Percentiles rank a stretch among this genome's conserved stretches.
phyloP scores from a whole-genome alignment of 1,140 invertebrate genomes.

The Ceratina japonica region DNA sequence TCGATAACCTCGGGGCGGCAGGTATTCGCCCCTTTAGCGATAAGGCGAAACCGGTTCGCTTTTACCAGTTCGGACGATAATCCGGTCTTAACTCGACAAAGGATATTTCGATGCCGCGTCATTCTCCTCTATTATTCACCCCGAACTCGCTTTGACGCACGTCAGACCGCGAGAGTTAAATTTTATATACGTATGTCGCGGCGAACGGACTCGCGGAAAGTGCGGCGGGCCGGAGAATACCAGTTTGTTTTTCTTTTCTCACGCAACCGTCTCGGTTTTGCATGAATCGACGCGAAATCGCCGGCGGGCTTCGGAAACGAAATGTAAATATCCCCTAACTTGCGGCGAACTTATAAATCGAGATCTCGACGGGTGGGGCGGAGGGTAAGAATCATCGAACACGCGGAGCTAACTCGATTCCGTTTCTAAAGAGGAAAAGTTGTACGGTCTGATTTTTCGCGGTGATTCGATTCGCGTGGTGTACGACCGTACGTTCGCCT shows the following conservation, averaged over 20 bases:
- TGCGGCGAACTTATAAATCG: slow-evolving; percentile 32
- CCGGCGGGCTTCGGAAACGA: background rate
- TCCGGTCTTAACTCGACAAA: background rate
- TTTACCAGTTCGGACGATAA: background rate
- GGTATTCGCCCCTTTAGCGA: background rate
- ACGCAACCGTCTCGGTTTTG: slow-evolving; percentile 21
- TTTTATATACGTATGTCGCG: no score
- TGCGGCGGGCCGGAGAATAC: no score
- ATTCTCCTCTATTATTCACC: background rate
- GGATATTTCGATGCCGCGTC: background rate
- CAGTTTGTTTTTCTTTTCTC: background rate
- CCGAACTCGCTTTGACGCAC: background rate
- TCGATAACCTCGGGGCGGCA: background rate
- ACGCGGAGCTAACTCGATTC: slow-evolving; percentile 27
- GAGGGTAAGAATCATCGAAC: slow-evolving; percentile 32
- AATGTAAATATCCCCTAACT: slow-evolving; percentile 25
- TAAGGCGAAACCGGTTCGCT: background rate
- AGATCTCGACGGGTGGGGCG: background rate
- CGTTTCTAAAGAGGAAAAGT: slow-evolving; percentile 24
- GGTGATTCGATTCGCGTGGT: slow-evolving; percentile 20
- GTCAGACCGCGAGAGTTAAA: background rate
- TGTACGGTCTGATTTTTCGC: slow-evolving; percentile 29
- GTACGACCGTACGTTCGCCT: background rate
- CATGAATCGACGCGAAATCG: slow-evolving; percentile 28
- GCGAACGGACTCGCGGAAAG: no score